A percentile compares a stretch with the other conserved stretches of the same genome.
Conservation (phyloP, 2,113 vertebrate species). For the Cervus canadensis region DNA sequence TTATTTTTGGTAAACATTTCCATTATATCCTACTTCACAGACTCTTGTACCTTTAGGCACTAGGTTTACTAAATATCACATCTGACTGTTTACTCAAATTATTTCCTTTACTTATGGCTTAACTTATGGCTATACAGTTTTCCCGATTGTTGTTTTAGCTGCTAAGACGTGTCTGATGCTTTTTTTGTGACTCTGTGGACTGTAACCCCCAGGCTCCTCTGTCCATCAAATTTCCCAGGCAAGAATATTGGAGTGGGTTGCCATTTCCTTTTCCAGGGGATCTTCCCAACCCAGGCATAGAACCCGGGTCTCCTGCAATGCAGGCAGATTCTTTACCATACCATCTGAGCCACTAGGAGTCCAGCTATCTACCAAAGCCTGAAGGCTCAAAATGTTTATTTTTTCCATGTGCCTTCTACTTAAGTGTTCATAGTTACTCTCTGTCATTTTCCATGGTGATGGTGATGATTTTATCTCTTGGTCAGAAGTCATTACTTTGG, state of each 20-base stretch:
- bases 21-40: conserved; percentile 75
- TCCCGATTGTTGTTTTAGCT: conserved; percentile 13
- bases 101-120: conserved; percentile 74
- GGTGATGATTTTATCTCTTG: conserved; percentile 45
- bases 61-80: conserved; percentile 83
- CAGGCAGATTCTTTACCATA: no score
- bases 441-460: conserved; percentile 73
- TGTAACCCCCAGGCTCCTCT: no score
- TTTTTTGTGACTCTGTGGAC: no score
- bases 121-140: conserved; percentile 81
- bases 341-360: no score
- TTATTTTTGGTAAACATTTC: conserved; percentile 72
- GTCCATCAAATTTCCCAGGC: no score
- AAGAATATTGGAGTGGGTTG: no score
- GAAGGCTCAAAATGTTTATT: conserved; percentile 25
- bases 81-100: conserved; percentile 86
- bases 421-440: conserved; percentile 77
- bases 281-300: no score
- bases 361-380: conserved; percentile 40
- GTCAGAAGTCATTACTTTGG: conserved; percentile 66
- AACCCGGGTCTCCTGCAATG: no score
- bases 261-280: no score
- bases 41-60: conserved; percentile 76
- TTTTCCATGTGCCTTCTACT: conserved; percentile 75
- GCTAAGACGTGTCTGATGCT: no score